phyloP scores from a whole-genome alignment of 1,140 invertebrate species.

The Rhagoletis pomonella region DNA sequence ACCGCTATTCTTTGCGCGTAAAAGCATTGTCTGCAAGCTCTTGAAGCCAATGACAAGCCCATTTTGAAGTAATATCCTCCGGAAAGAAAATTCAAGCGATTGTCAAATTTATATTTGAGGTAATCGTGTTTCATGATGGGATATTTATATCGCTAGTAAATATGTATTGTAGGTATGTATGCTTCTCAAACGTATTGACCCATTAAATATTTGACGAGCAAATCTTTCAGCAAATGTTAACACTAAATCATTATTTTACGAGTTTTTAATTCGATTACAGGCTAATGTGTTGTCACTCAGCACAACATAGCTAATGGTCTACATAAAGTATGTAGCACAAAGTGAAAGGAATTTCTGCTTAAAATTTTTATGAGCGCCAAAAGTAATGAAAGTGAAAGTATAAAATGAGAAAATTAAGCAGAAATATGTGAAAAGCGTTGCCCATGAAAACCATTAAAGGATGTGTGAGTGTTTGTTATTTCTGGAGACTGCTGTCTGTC shows the following conservation, averaged over 20 bases:
- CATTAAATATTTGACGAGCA: constrained; percentile 5
- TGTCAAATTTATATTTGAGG: too few species aligned
- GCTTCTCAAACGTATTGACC: not conserved
- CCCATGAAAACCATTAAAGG: not conserved
- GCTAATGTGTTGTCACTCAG: not conserved
- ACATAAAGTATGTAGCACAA: constrained; percentile 6
- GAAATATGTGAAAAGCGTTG: not conserved
- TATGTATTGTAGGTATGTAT: too few species aligned
- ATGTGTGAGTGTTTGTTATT: not conserved
- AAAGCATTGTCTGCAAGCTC: too few species aligned
- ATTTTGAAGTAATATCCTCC: too few species aligned
- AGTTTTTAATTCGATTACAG: constrained; percentile 54
- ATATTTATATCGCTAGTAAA: too few species aligned
- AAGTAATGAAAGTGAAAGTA: not conserved
- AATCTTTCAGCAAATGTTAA: constrained; percentile 33
- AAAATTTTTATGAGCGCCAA: constrained; percentile 6
- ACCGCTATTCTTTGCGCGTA: too few species aligned
- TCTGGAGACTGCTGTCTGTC: not conserved
- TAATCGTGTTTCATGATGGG: too few species aligned
- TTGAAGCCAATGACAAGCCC: too few species aligned
- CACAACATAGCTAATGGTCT: not conserved
- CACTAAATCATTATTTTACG: constrained; percentile 56
- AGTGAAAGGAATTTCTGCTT: constrained; percentile 1
- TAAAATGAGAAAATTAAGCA: constrained; percentile 3
- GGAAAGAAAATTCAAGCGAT: too few species aligned